Percentiles rank a stretch among this genome's conserved stretches.
Evolutionary conservation across 2,113 vertebrate genomes (phyloP).

Genomic region (Zeus faber): DNA sequence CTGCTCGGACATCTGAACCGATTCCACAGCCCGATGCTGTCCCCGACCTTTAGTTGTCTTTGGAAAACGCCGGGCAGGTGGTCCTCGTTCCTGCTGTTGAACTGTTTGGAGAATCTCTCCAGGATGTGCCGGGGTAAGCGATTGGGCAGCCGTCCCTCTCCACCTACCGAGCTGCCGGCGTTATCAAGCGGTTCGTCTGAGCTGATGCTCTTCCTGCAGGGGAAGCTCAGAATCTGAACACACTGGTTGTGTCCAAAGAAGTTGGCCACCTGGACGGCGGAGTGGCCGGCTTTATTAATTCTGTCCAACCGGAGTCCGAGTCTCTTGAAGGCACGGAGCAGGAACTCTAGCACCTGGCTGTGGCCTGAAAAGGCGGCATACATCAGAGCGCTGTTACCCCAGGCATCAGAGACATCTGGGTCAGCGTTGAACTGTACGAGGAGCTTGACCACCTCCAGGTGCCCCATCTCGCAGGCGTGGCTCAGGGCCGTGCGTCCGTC

Average conservation of each 20-base stretch:
- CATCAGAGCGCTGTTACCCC: slow-evolving; percentile 87
- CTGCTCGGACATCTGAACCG: slow-evolving; percentile 57
- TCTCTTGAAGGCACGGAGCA: slow-evolving; percentile 86
- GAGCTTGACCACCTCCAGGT: slow-evolving; percentile 84
- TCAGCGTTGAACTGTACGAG: slow-evolving; percentile 87
- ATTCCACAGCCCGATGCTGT: slow-evolving; percentile 48
- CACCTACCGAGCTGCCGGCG: slow-evolving; percentile 25
- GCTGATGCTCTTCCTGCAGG: slow-evolving; percentile 42
- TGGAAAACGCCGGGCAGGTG: slow-evolving; percentile 69
- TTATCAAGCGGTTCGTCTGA: slow-evolving; percentile 42
- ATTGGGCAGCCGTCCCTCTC: slow-evolving; percentile 59
- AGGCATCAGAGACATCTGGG: slow-evolving; percentile 80
- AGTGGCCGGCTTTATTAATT: slow-evolving; percentile 80
- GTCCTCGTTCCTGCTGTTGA: slow-evolving; percentile 61
- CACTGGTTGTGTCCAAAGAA: slow-evolving; percentile 81
- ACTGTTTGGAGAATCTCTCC: slow-evolving; percentile 73
- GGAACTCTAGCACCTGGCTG: slow-evolving; percentile 83
- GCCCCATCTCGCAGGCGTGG: slow-evolving; percentile 82
- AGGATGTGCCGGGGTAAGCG: slow-evolving; percentile 70
- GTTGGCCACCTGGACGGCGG: slow-evolving; percentile 79
- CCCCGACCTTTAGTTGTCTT: slow-evolving; percentile 59
- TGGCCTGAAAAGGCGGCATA: slow-evolving; percentile 85
- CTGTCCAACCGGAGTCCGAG: slow-evolving; percentile 81
- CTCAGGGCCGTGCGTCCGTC: slow-evolving; percentile 84
- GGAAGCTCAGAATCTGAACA: slow-evolving; percentile 74